Percentiles rank a stretch among this genome's conserved stretches.
Evolutionary conservation across 2,797 vertebrate species (phyloP).

Genomic region (Acropternis orthonyx): DNA sequence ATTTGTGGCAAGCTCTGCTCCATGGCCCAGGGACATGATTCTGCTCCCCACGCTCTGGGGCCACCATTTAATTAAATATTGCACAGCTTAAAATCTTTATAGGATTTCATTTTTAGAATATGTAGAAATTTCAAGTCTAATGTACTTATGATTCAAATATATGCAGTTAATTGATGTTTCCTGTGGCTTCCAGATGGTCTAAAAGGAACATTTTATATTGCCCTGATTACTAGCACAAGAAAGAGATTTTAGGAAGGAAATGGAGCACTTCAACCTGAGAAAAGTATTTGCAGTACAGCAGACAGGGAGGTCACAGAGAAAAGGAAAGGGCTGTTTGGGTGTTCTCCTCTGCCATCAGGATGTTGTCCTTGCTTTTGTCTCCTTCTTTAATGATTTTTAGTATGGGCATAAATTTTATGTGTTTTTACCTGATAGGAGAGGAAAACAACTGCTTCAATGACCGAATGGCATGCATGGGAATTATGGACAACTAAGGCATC

Average conservation of each 20-base stretch:
- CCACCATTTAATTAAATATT: conserved; percentile 26
- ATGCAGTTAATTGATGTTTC: conserved; percentile 67
- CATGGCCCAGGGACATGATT: not conserved
- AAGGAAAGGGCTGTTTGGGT: not conserved
- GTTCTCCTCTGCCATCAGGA: not conserved
- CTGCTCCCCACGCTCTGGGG: not conserved
- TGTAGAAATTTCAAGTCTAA: conserved; percentile 43
- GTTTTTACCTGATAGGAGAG: not conserved
- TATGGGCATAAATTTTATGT: not conserved
- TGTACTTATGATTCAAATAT: conserved; percentile 68
- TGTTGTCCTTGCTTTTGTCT: not conserved
- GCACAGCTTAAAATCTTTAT: conserved; percentile 10
- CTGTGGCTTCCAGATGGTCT: conserved; percentile 71
- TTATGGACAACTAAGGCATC: not conserved
- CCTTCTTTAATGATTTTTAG: not conserved
- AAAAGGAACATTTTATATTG: conserved; percentile 51
- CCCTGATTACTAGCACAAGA: conserved; percentile 46
- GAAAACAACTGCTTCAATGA: not conserved
- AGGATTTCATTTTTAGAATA: conserved; percentile 42
- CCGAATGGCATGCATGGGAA: not conserved
- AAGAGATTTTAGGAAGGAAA: conserved; percentile 56
- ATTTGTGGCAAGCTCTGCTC: not conserved
- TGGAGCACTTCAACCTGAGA: conserved; percentile 47
- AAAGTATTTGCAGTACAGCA: conserved; percentile 16
- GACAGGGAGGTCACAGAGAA: not conserved